Evolutionary conservation across 2,797 vertebrate genomes (phyloP).

Genomic region (Chromis chromis): DNA sequence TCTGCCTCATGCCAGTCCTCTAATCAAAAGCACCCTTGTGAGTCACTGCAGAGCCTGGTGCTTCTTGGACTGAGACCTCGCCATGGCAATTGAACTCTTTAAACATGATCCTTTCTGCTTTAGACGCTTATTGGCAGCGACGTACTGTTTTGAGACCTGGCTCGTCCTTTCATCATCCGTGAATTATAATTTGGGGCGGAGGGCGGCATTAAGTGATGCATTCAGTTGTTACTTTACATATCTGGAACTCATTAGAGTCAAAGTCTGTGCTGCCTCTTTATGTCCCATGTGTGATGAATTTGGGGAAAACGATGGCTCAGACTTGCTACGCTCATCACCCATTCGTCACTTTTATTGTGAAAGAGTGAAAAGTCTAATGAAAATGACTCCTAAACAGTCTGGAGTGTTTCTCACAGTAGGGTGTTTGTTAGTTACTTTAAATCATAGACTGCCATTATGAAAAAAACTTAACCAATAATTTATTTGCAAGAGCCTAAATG

Average conservation of each 20-base stretch:
- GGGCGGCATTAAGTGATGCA: conserved; percentile 10
- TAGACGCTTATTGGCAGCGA: background rate
- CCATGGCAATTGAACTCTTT: conserved; percentile 32
- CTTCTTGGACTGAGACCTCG: conserved; percentile 40
- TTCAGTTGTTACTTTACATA: conserved; percentile 17
- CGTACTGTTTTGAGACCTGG: conserved; percentile 13
- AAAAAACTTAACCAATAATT: background rate
- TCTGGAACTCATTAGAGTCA: conserved; percentile 15
- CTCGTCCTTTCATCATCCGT: conserved; percentile 20
- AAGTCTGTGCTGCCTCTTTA: background rate
- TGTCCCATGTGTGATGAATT: background rate
- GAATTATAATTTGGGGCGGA: conserved; percentile 21
- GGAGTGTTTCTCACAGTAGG: background rate
- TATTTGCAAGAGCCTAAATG: background rate
- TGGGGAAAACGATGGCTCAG: background rate
- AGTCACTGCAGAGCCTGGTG: conserved; percentile 39
- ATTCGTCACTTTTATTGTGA: background rate
- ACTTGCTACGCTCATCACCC: background rate
- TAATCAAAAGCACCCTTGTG: conserved; percentile 75
- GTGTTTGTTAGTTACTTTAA: background rate
- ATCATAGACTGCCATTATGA: background rate
- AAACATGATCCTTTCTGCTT: conserved; percentile 43
- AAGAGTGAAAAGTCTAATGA: background rate
- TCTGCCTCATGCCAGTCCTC: conserved; percentile 43
- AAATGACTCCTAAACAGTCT: background rate